A percentile compares a stretch with the other conserved stretches of the same genome.
phyloP scores from a whole-genome alignment of 2,888 invertebrate genomes.

The Xanthia togata region DNA sequence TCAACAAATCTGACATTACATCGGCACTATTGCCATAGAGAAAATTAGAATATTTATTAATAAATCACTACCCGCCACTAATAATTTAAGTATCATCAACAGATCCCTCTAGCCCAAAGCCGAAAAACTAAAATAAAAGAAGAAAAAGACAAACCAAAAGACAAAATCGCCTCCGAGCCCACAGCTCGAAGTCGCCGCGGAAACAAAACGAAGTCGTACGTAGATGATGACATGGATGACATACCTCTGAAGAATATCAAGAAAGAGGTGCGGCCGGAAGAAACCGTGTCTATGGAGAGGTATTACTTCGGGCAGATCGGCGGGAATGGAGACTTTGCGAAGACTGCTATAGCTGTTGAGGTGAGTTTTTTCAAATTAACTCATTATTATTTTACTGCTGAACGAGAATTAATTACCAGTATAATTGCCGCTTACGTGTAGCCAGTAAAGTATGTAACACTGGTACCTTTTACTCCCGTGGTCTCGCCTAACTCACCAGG shows the following conservation, averaged over 20 bases:
- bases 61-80: neutral
- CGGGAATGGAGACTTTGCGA: conserved; percentile 70
- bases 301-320: conserved; percentile 92
- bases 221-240: conserved; percentile 84
- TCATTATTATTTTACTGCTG: neutral
- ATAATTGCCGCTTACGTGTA: too few relatives aligned
- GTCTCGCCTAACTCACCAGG: too few relatives aligned
- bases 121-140: conserved; percentile 84
- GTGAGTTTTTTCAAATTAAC: conserved; percentile 65
- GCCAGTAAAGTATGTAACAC: too few relatives aligned
- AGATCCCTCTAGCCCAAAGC: conserved; percentile 84
- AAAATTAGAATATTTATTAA: neutral
- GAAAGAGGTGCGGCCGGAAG: conserved; percentile 83
- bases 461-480: too few relatives aligned
- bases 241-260: conserved; percentile 84
- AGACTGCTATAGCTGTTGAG: conserved; percentile 83
- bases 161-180: conserved; percentile 60
- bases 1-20: too few relatives aligned
- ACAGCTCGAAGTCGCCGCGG: conserved; percentile 71
- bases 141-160: conserved; percentile 77
- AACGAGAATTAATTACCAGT: neutral
- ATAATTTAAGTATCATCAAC: conserved; percentile 7
- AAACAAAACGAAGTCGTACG: conserved; percentile 78
- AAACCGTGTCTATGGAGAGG: conserved; percentile 91
- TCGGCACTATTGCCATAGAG: too few relatives aligned